Conservation (phyloP, 2,113 vertebrate species). For the Philantomba maxwellii region DNA sequence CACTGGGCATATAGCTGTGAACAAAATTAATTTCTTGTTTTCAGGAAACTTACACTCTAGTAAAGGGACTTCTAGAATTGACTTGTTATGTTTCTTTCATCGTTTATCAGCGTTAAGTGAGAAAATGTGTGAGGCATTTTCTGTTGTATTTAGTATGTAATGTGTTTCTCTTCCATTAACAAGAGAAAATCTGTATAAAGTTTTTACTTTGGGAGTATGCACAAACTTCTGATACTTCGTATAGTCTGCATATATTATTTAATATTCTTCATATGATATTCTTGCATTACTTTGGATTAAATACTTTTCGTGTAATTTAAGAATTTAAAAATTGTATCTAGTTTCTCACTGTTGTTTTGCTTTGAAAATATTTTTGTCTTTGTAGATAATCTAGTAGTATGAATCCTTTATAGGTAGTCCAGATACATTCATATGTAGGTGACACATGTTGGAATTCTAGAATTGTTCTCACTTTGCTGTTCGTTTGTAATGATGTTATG, state of each 20-base stretch:
- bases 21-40: not conserved
- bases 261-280: not conserved
- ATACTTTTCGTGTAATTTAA: not conserved
- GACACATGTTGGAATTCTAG: not conserved
- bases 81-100: not conserved
- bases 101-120: not conserved
- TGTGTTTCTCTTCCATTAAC: not conserved
- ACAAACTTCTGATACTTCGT: not conserved
- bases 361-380: slow-evolving; percentile 20
- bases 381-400: not conserved
- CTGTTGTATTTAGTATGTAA: not conserved
- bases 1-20: not conserved
- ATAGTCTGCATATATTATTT: not conserved
- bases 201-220: not conserved
- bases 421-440: not conserved
- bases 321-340: not conserved
- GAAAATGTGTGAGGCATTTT: not conserved
- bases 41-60: not conserved
- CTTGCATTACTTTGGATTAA: slow-evolving; percentile 2
- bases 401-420: not conserved
- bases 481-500: not conserved
- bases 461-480: not conserved
- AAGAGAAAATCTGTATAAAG: not conserved
- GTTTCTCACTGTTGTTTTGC: not conserved
- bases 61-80: not conserved